Conservation (phyloP, 2,113 vertebrate genomes). For the Hydropotes inermis region DNA sequence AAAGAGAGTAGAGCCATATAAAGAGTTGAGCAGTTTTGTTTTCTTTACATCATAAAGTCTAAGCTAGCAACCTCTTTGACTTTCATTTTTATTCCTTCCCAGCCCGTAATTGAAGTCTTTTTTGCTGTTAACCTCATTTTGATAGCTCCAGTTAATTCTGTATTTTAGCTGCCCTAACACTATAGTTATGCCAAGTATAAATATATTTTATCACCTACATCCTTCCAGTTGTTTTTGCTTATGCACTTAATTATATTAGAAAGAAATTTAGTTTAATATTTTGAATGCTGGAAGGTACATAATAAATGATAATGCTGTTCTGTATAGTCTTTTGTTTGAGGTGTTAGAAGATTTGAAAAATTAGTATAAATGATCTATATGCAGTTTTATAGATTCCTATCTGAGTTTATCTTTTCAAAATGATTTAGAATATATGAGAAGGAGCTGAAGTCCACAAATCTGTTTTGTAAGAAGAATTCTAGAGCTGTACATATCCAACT, state of each 20-base stretch:
- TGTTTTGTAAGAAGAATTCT: not conserved
- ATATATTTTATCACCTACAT: not conserved
- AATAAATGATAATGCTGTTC: constrained; percentile 13
- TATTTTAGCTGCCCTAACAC: not conserved
- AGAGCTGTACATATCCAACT: not conserved
- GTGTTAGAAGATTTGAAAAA: constrained; percentile 21
- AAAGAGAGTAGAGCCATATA: not conserved
- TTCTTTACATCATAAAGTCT: not conserved
- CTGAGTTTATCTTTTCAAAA: constrained; percentile 7
- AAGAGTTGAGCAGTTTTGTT: not conserved
- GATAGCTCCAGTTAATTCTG: not conserved
- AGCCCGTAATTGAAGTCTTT: not conserved
- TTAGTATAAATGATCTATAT: not conserved
- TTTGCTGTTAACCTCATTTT: not conserved
- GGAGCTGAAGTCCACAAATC: not conserved
- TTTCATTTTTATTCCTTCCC: not conserved
- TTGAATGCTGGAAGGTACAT: constrained; percentile 6
- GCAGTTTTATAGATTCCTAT: not conserved
- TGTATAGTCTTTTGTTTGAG: not conserved
- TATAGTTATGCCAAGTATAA: not conserved
- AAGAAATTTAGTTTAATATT: constrained; percentile 31
- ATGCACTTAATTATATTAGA: not conserved
- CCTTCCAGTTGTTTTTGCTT: not conserved
- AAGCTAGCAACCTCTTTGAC: not conserved
- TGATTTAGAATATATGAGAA: not conserved